Evolutionary conservation across 2,797 vertebrate genomes (phyloP).

Genomic region (Pipistrellus kuhlii): DNA sequence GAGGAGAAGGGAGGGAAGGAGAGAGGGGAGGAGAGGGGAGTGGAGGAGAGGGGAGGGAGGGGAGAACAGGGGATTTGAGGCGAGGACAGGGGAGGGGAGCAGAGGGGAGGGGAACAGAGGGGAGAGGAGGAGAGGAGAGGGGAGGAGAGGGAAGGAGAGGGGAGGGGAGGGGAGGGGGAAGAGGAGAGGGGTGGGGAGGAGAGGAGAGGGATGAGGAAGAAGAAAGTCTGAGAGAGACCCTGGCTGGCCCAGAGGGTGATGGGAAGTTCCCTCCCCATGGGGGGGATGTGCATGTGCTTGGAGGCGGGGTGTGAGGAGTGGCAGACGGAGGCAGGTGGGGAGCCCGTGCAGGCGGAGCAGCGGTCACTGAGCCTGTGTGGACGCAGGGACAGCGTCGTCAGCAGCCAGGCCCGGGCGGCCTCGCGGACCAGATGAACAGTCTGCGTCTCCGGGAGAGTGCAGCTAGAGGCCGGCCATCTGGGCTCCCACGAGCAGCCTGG

Average conservation of each 20-base stretch:
- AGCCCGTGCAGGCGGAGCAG: too few species aligned
- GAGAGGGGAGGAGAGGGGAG: too few species aligned
- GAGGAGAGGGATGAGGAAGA: accelerated
- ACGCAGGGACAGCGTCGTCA: neutral
- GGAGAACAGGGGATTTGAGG: too few species aligned
- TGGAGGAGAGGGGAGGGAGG: too few species aligned
- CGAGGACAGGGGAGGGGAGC: accelerated
- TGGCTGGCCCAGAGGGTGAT: neutral
- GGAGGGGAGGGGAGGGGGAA: too few species aligned
- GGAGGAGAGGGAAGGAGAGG: too few species aligned
- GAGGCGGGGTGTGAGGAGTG: neutral
- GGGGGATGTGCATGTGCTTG: neutral
- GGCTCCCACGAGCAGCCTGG: neutral
- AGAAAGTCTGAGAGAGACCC: neutral
- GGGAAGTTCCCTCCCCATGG: too few species aligned
- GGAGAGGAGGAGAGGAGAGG: too few species aligned
- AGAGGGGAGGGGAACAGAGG: too few species aligned
- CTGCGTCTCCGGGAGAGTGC: neutral
- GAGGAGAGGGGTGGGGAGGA: too few species aligned
- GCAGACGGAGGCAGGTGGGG: neutral
- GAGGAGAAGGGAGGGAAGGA: too few species aligned
- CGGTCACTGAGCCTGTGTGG: accelerated
- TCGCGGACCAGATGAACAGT: neutral
- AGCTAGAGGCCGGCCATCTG: too few species aligned
- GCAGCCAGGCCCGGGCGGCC: accelerated